Evolutionary conservation across 2,797 vertebrate species (phyloP).

Genomic region (Pelobates cultripes): DNA sequence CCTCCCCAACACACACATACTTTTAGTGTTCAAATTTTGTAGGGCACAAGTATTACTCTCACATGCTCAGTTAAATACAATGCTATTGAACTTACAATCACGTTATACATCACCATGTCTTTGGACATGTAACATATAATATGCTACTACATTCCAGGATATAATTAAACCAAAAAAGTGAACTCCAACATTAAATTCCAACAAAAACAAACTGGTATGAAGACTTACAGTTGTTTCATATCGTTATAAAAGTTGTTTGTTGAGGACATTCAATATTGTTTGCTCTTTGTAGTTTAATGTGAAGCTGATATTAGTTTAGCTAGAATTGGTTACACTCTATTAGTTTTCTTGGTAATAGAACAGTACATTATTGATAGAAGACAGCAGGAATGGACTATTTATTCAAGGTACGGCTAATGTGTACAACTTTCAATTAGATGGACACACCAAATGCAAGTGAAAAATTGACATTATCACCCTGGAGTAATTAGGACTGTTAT

Average conservation of each 20-base stretch:
- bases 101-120: too few relatives aligned
- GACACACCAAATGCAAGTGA: slow-evolving; percentile 49
- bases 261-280: slow-evolving; percentile 32
- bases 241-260: not conserved
- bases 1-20: too few relatives aligned
- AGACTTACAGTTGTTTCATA: too few relatives aligned
- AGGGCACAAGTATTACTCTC: too few relatives aligned
- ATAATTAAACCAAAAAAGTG: too few relatives aligned
- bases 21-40: too few relatives aligned
- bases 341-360: slow-evolving; percentile 52
- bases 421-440: slow-evolving; percentile 47
- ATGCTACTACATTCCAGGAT: too few relatives aligned
- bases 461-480: slow-evolving; percentile 51
- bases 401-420: slow-evolving; percentile 43
- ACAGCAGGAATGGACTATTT: slow-evolving; percentile 50
- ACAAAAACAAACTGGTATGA: too few relatives aligned
- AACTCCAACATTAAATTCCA: too few relatives aligned
- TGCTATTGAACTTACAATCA: too few relatives aligned
- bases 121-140: too few relatives aligned
- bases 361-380: slow-evolving; percentile 53
- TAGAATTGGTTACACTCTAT: slow-evolving; percentile 50
- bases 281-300: slow-evolving; percentile 28
- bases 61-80: too few relatives aligned
- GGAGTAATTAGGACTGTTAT: slow-evolving; percentile 44
- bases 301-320: slow-evolving; percentile 43